Evolutionary conservation across 2,888 invertebrate genomes (phyloP).

Genomic region (Hedychridium roseum): DNA sequence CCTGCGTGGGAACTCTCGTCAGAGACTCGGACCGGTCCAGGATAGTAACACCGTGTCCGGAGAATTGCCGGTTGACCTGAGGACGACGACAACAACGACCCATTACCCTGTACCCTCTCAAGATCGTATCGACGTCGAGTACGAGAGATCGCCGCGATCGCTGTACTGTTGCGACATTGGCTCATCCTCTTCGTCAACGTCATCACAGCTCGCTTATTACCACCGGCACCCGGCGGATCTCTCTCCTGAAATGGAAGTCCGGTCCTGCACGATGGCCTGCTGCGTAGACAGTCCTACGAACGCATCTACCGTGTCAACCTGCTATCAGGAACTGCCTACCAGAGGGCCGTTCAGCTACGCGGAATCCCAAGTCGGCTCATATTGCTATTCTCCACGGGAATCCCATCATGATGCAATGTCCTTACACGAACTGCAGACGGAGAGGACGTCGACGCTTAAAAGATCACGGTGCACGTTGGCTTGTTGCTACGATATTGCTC

Average conservation of each 20-base stretch:
- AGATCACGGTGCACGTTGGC: slow-evolving; percentile 38
- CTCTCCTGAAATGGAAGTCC: slow-evolving; percentile 2
- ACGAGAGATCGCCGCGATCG: slow-evolving; percentile 33
- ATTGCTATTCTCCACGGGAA: slow-evolving; percentile 49
- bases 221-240: slow-evolving; percentile 17
- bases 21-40: slow-evolving; percentile 55
- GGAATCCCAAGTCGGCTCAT: slow-evolving; percentile 33
- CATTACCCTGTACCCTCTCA: slow-evolving; percentile 39
- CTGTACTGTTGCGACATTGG: slow-evolving; percentile 42
- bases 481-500: slow-evolving; percentile 43
- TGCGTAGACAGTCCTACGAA: slow-evolving; percentile 37
- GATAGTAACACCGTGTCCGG: slow-evolving; percentile 35
- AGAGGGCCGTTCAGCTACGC: slow-evolving; percentile 34
- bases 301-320: slow-evolving; percentile 25
- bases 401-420: slow-evolving; percentile 21
- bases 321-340: slow-evolving; percentile 39
- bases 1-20: slow-evolving; percentile 55
- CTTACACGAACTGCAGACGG: slow-evolving; percentile 20
- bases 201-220: slow-evolving; percentile 37
- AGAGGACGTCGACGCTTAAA: slow-evolving; percentile 31
- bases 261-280: slow-evolving; percentile 46
- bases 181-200: slow-evolving; percentile 21
- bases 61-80: slow-evolving; percentile 55
- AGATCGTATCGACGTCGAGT: slow-evolving; percentile 43
- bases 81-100: slow-evolving; percentile 37